These are phyloP conservation scores for Globodera rostochiensis DNA, from an alignment of 1,140 invertebrate species.

Conservation along the genomic window DNA sequence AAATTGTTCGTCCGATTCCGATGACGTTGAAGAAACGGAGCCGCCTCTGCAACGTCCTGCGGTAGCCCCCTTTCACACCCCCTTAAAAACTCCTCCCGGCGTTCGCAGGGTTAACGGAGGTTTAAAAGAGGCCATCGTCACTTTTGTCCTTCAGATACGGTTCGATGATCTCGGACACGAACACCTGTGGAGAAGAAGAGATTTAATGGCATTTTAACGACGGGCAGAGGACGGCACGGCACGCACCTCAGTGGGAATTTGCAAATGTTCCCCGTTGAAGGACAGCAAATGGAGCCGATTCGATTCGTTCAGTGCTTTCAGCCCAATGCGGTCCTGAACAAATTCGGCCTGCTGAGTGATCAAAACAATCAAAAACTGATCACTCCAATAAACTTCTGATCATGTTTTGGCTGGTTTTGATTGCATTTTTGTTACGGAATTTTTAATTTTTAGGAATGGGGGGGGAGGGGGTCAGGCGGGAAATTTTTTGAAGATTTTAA, in stretches of 20 bases:
- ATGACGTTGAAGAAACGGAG: not conserved
- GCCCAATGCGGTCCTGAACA: constrained; percentile 77
- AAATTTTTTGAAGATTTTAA: no score
- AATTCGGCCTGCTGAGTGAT: no score
- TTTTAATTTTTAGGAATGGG: no score
- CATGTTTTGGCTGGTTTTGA: not conserved
- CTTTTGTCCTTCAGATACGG: constrained; percentile 71
- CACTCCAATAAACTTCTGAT: constrained; percentile 27
- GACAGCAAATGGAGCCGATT: constrained; percentile 80
- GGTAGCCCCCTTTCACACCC: no score
- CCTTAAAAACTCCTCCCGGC: no score
- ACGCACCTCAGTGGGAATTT: constrained; percentile 73
- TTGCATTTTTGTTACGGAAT: no score
- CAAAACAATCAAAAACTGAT: no score
- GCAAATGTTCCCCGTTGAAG: constrained; percentile 81
- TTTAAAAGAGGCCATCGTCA: not conserved
- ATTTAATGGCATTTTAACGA: not conserved
- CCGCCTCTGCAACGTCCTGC: no score
- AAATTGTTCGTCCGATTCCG: not conserved
- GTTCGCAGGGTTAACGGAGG: no score
- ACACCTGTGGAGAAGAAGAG: constrained; percentile 72
- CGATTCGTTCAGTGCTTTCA: constrained; percentile 76
- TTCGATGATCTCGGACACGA: constrained; percentile 79
- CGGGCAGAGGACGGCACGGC: not conserved
- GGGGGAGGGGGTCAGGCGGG: no score